Percentiles rank a stretch among this genome's conserved stretches.
Conservation (phyloP, 2,888 invertebrate species). For the Cremastinae sp. region DNA sequence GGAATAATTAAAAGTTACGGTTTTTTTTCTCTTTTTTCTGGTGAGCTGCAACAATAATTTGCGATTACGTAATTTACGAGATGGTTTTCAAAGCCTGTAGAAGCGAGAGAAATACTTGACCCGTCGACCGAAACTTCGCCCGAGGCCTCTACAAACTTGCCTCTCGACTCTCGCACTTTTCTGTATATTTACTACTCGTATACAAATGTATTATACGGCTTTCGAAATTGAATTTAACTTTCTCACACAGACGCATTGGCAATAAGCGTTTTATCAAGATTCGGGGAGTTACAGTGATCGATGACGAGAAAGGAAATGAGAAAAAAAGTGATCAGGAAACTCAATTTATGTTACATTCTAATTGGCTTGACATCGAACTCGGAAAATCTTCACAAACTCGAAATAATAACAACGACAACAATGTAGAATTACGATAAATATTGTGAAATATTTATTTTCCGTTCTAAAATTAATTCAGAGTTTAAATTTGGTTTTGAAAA, state of each 20-base stretch:
- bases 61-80: conserved; percentile 4
- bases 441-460: no score
- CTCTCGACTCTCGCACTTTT: neutral
- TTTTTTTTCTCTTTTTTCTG: neutral
- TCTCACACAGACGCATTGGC: conserved; percentile 51
- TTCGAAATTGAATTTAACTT: conserved; percentile 21
- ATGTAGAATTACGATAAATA: no score
- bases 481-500: no score
- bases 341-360: conserved; percentile 64
- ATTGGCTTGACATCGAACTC: conserved; percentile 58
- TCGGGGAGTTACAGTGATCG: conserved; percentile 27
- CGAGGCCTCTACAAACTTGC: conserved; percentile 34
- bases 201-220: neutral
- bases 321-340: conserved; percentile 20
- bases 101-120: neutral
- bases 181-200: neutral
- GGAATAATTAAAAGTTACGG: neutral
- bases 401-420: no score
- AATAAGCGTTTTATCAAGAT: conserved; percentile 64
- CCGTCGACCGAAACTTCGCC: conserved; percentile 17
- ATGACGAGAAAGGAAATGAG: neutral
- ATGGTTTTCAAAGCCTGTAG: conserved; percentile 18
- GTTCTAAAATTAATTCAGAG: no score
- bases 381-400: conserved; percentile 44
- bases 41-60: conserved; percentile 6